Conservation (phyloP, 2,888 invertebrate genomes). For the Euzophera pinguis region DNA sequence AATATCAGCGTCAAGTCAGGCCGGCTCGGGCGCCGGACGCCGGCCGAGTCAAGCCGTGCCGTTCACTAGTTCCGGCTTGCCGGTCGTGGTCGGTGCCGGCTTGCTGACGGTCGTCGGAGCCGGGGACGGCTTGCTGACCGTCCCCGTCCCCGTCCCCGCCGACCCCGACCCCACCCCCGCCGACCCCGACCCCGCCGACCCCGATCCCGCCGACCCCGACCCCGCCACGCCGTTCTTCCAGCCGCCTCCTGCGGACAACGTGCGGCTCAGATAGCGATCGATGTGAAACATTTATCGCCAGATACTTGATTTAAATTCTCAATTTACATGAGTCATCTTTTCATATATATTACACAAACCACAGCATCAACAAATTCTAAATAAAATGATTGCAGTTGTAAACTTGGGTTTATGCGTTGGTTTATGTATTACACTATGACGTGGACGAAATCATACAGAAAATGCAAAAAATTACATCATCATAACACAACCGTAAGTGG, state of each 20-base stretch:
- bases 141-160: constrained; percentile 18
- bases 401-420: no score
- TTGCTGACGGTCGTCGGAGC: constrained; percentile 26
- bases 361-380: no score
- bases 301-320: no score
- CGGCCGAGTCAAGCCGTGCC: constrained; percentile 17
- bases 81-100: constrained; percentile 5
- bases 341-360: no score
- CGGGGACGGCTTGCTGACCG: constrained; percentile 30
- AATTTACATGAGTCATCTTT: no score
- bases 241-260: constrained; percentile 49
- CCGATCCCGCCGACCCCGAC: constrained; percentile 30
- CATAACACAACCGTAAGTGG: no score
- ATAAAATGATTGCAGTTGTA: no score
- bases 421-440: no score
- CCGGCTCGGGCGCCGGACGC: constrained; percentile 21
- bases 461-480: no score
- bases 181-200: constrained; percentile 33
- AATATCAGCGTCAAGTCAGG: constrained; percentile 24
- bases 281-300: no score
- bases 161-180: constrained; percentile 14
- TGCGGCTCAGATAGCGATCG: neutral
- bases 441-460: no score
- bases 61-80: constrained; percentile 22
- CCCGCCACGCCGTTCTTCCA: constrained; percentile 68